phyloP scores from a whole-genome alignment of 2,888 invertebrate genomes.

The Phalera bucephala region DNA sequence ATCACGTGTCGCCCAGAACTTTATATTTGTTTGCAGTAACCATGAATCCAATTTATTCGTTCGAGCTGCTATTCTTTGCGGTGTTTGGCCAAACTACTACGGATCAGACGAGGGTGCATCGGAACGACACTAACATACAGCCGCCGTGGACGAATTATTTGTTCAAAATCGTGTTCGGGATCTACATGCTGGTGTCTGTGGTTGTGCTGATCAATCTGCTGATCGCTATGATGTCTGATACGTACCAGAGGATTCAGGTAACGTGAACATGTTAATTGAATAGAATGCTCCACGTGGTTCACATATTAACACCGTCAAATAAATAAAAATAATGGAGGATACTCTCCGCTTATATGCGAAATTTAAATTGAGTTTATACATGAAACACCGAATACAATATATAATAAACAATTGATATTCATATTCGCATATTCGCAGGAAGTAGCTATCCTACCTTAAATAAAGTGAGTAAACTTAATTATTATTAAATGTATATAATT shows the following conservation, averaged over 20 bases:
- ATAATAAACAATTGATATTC: no score
- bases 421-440: no score
- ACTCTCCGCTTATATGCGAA: no score
- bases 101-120: conserved; percentile 87
- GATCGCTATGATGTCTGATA: conserved; percentile 99
- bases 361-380: no score
- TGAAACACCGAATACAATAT: no score
- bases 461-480: no score
- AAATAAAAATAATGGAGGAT: no score
- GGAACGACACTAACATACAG: conserved; percentile 85
- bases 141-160: conserved; percentile 93
- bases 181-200: conserved; percentile 99
- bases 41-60: conserved; percentile 95
- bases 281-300: conserved; percentile 9
- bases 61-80: conserved; percentile 99
- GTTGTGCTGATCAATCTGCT: conserved; percentile 99
- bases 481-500: no score
- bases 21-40: conserved; percentile 89
- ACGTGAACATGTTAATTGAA: conserved; percentile 37
- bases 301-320: conserved; percentile 20
- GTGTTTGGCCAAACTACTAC: conserved; percentile 97
- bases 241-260: conserved; percentile 99
- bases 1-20: conserved; percentile 68
- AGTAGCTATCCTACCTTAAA: no score
- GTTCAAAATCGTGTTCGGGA: conserved; percentile 94